Percentiles rank a stretch among this genome's conserved stretches.
Conservation (phyloP, 2,888 invertebrate species). For the Desoria tigrina region DNA sequence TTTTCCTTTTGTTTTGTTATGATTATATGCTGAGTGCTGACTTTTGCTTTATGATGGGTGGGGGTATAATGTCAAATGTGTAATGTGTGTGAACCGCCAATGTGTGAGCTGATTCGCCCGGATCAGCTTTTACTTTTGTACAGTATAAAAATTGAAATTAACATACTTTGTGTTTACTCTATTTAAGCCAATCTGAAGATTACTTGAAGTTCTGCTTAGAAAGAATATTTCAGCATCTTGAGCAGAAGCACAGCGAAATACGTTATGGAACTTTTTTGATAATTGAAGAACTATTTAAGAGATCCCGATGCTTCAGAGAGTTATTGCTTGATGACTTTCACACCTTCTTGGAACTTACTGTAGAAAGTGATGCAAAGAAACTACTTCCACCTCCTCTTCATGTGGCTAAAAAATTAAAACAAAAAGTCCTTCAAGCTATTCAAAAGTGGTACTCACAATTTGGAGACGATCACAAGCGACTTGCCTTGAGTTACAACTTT, state of each 20-base stretch:
- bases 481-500: conserved; percentile 59
- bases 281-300: conserved; percentile 60
- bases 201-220: conserved; percentile 59
- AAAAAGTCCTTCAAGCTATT: conserved; percentile 58
- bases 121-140: too few relatives aligned
- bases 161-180: conserved; percentile 32
- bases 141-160: too few relatives aligned
- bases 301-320: conserved; percentile 61
- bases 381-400: conserved; percentile 61
- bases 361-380: conserved; percentile 58
- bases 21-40: too few relatives aligned
- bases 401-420: conserved; percentile 59
- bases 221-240: conserved; percentile 58
- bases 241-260: conserved; percentile 62
- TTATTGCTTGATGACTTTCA: conserved; percentile 60
- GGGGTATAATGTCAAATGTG: too few relatives aligned
- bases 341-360: conserved; percentile 58
- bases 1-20: too few relatives aligned
- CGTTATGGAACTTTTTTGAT: conserved; percentile 61
- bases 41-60: too few relatives aligned
- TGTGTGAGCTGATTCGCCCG: too few relatives aligned
- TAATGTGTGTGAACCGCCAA: too few relatives aligned
- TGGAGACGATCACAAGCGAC: conserved; percentile 59
- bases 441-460: conserved; percentile 61
- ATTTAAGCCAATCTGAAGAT: conserved; percentile 57